phyloP scores from a whole-genome alignment of 2,113 vertebrate genomes.

The Holacanthus passer region DNA sequence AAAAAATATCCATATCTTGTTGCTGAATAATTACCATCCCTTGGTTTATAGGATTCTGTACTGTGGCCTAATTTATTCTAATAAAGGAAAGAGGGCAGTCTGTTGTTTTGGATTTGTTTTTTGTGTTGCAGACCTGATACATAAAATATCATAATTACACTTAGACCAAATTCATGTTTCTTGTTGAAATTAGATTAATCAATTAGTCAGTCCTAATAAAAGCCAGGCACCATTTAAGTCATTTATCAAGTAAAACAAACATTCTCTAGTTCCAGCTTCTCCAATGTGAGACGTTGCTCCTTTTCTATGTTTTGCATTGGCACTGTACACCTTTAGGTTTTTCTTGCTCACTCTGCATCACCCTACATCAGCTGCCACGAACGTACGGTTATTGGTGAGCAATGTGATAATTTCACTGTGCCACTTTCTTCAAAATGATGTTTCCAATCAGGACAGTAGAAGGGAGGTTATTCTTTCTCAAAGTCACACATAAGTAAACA shows the following conservation, averaged over 20 bases:
- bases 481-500: no score
- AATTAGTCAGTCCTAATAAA: not conserved
- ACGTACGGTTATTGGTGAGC: no score
- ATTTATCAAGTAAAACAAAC: not conserved
- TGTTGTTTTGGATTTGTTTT: no score
- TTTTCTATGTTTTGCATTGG: not conserved
- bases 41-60: not conserved
- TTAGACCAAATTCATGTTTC: not conserved
- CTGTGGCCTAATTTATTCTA: conserved; percentile 1
- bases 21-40: conserved; percentile 14
- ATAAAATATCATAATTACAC: not conserved
- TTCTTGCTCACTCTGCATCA: not conserved
- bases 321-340: not conserved
- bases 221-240: not conserved
- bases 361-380: not conserved
- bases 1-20: conserved; percentile 11
- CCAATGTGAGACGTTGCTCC: not conserved
- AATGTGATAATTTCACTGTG: no score
- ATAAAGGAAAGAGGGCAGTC: not conserved
- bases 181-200: not conserved
- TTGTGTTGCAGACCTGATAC: no score
- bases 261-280: not conserved
- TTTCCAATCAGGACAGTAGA: no score
- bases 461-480: no score
- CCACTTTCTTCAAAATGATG: no score